Base-by-base conservation (phyloP, 1,140 invertebrate species). In the Anastatus disparis region DNA sequence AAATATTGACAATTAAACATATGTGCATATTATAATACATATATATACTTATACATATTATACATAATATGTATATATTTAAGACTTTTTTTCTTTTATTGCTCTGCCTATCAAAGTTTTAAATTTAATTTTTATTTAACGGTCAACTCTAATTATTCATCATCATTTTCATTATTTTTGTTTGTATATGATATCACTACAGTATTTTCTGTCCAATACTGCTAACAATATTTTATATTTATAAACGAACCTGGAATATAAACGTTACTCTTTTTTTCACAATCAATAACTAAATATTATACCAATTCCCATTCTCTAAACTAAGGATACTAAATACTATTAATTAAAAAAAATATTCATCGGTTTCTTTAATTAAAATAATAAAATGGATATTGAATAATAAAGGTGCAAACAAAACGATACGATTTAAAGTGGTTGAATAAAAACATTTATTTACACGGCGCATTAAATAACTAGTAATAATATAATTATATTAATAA, bases 131-230 rank as follows among this genome's bases (percentile, higher is more conserved):
- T 9, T 61, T n/a, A 27, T 10, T n/a, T n/a, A n/a, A n/a, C n/a
- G n/a, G n/a, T n/a, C n/a, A n/a, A 44, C 20, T 61, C 38, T 35
- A 35, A 4, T 6, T 10, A 35, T 31, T 17, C 35, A 1, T 58
- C 59, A 67, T 61, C 17, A 0, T 61, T 59, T 35, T 27, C 48
- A 20, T n/a, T 71, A 22, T 62, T 38, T 26, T 59, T 40, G 10
- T 55, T 53, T 48, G 63, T 59, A 13, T 15, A 35, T 26, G 53
- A 64, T 66, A 27, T 76, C 40, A 29, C 29, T 38, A 29, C 7
- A 15, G 12, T 46, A 42, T 15, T 70, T 70, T 81, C 80, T 81
- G 80, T 81, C 78, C 79, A 81, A 76, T 78, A 78, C 78, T 78
- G 65, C 72, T 74, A 73, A 17, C 53, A 50, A 71, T 24, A 71